phyloP scores from a whole-genome alignment of 2,113 vertebrate species.

The Andinoacara biseriatus region DNA sequence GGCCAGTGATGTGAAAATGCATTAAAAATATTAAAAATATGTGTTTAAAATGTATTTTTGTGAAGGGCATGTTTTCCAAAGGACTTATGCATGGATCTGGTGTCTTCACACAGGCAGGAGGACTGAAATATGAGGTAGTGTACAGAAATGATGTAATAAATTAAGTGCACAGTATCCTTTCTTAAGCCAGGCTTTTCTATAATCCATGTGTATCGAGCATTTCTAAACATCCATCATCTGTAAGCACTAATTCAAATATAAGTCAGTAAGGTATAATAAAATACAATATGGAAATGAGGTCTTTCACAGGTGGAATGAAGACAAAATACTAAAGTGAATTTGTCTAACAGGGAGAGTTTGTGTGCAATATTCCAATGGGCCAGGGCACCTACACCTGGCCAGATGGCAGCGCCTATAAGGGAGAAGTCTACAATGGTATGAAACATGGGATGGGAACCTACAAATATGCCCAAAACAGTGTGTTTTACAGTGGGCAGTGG shows the following conservation, averaged over 20 bases:
- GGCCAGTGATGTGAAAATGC: neutral
- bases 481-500: constrained; percentile 89
- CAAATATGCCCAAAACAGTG: constrained; percentile 61
- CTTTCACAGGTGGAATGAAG: neutral
- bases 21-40: neutral
- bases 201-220: neutral
- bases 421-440: constrained; percentile 80
- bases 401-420: constrained; percentile 87
- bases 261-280: neutral
- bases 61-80: constrained; percentile 88
- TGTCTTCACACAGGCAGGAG: constrained; percentile 82
- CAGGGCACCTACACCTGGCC: constrained; percentile 85
- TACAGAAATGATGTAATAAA: neutral
- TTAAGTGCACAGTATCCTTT: neutral
- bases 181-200: neutral
- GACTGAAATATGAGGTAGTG: constrained; percentile 89
- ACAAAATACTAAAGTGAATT: neutral
- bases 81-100: constrained; percentile 90
- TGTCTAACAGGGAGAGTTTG: constrained; percentile 86
- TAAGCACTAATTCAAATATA: neutral
- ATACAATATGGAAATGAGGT: neutral
- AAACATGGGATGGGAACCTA: constrained; percentile 87
- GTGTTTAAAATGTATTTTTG: neutral
- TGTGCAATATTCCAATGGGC: constrained; percentile 82
- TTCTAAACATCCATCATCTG: neutral